Percentiles rank a stretch among this genome's conserved stretches.
Conservation (phyloP, 2,113 vertebrate genomes). For the Corydoras maculifer region DNA sequence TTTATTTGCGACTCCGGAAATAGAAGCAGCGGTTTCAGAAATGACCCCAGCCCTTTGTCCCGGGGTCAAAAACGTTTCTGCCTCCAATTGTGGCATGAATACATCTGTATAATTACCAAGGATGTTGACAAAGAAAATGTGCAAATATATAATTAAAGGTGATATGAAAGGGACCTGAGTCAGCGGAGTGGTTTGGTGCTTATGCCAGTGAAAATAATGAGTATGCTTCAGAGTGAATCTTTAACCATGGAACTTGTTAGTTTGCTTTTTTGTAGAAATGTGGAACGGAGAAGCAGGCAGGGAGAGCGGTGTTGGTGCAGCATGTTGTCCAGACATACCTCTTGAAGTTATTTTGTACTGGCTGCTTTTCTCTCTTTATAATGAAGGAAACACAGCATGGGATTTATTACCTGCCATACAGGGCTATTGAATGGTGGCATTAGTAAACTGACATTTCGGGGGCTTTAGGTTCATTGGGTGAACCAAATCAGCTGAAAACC, state of each 20-base stretch:
- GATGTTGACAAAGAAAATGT: constrained; percentile 2
- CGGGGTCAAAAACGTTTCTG: background rate
- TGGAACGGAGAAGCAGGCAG: constrained; percentile 8
- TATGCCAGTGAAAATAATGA: constrained; percentile 35
- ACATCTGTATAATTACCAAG: constrained; percentile 19
- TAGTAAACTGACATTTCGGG: too few relatives aligned
- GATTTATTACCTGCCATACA: constrained; percentile 4
- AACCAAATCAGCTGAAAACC: too few relatives aligned
- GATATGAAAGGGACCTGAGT: constrained; percentile 7
- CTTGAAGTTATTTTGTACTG: constrained; percentile 21
- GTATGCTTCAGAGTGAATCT: constrained; percentile 16
- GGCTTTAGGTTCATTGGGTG: too few relatives aligned
- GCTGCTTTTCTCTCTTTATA: constrained; percentile 10
- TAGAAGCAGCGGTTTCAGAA: background rate
- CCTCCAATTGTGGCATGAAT: constrained; percentile 13
- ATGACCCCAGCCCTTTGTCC: constrained; percentile 5
- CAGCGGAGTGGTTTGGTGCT: background rate
- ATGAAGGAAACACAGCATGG: constrained; percentile 10
- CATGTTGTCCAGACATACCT: constrained; percentile 12
- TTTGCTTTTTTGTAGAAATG: constrained; percentile 29
- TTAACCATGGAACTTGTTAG: constrained; percentile 36
- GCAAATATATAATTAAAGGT: constrained; percentile 20
- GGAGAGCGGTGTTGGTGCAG: constrained; percentile 23
- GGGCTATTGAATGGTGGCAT: too few relatives aligned
- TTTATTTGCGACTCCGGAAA: background rate